Percentiles rank a stretch among this genome's conserved stretches.
Evolutionary conservation across 1,140 invertebrate species (phyloP).

Genomic region (Ladona fulva): DNA sequence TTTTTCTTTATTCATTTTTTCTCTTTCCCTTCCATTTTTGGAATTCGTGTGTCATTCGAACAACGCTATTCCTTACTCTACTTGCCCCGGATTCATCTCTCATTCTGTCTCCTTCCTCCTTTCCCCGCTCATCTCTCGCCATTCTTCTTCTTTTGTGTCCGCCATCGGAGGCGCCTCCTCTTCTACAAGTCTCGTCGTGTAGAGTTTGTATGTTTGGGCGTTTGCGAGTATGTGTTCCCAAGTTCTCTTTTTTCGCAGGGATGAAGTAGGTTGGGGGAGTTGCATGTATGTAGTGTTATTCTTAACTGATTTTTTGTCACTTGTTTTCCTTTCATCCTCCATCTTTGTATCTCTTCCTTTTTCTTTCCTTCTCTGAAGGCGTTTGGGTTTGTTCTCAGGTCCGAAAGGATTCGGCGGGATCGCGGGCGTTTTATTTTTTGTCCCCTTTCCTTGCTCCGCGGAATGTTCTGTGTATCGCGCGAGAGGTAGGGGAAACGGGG

Average conservation of each 20-base stretch:
- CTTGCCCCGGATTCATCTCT: neutral
- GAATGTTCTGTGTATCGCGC: neutral
- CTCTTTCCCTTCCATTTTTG: neutral
- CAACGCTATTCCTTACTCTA: no score
- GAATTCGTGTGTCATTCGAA: no score
- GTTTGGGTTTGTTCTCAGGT: neutral
- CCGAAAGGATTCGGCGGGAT: neutral
- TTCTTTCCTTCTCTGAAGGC: neutral
- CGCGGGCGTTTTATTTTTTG: no score
- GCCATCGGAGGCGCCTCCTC: neutral
- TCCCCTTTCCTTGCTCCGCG: neutral
- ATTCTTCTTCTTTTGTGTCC: neutral
- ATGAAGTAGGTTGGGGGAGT: no score
- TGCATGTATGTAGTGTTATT: no score
- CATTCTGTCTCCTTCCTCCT: neutral
- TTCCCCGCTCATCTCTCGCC: neutral
- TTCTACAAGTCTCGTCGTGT: neutral
- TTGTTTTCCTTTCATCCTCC: no score
- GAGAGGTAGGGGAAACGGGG: neutral
- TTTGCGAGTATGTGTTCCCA: no score
- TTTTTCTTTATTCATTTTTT: neutral
- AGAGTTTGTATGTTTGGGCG: neutral
- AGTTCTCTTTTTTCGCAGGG: no score
- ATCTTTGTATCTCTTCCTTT: neutral
- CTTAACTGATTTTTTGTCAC: no score